Evolutionary conservation across 2,113 vertebrate species (phyloP).

Genomic region (Otolemur garnettii): DNA sequence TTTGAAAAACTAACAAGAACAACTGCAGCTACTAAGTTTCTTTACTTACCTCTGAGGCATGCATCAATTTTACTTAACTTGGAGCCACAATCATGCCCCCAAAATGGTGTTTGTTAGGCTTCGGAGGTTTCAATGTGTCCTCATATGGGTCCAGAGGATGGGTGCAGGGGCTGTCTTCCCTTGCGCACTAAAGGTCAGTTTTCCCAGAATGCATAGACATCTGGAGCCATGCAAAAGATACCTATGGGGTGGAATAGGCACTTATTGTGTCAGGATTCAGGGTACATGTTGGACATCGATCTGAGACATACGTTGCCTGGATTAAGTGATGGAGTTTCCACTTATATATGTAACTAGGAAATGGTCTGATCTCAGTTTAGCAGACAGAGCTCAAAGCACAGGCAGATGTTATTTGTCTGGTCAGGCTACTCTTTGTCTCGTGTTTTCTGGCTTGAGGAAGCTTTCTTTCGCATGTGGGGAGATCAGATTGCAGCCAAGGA

Average conservation of each 20-base stretch:
- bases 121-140: rapidly evolving
- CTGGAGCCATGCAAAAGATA: neutral
- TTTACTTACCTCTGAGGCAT: neutral
- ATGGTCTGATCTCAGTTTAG: neutral
- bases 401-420: neutral
- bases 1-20: neutral
- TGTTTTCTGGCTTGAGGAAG: neutral
- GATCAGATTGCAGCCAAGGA: neutral
- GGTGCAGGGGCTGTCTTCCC: too few relatives aligned
- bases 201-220: neutral
- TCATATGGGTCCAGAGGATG: neutral
- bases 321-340: neutral
- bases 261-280: neutral
- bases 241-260: neutral
- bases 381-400: neutral
- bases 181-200: neutral
- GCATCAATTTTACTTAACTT: too few relatives aligned
- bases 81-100: too few relatives aligned
- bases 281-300: neutral
- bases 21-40: neutral
- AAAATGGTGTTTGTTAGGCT: neutral
- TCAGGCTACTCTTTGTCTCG: neutral
- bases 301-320: neutral
- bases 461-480: neutral
- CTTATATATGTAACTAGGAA: neutral